These are phyloP conservation scores for Drosophila recens DNA, from an alignment of 2,888 invertebrate genomes.

Conservation along the genomic window DNA sequence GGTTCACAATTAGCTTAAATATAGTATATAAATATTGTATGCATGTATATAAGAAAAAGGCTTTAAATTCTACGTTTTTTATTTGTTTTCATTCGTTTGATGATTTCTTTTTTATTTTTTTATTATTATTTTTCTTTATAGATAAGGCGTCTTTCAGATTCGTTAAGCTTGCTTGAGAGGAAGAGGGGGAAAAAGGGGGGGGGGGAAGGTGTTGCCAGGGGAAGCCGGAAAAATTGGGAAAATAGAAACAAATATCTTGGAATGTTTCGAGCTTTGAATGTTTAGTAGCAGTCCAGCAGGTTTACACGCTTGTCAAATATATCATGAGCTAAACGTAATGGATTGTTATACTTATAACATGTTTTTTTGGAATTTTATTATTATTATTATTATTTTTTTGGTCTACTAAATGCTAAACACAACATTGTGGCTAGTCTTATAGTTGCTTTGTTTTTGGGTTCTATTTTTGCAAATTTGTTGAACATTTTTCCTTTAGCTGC, in stretches of 20 bases:
- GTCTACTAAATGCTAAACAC: constrained; percentile 62
- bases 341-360: not conserved
- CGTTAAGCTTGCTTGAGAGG: constrained; percentile 33
- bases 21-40: constrained; percentile 21
- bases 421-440: constrained; percentile 69
- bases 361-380: not conserved
- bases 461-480: constrained; percentile 4
- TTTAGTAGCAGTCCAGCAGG: constrained; percentile 1
- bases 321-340: constrained; percentile 7
- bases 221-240: not conserved
- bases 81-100: constrained; percentile 4
- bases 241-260: constrained; percentile 8
- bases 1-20: constrained; percentile 51
- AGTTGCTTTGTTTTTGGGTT: constrained; percentile 42
- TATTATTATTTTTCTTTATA: constrained; percentile 18
- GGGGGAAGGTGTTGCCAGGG: not conserved
- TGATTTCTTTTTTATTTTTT: constrained; percentile 5
- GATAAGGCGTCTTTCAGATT: constrained; percentile 61
- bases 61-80: constrained; percentile 37
- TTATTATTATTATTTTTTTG: constrained; percentile 6
- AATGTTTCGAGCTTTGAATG: constrained; percentile 23
- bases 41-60: constrained; percentile 38
- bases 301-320: constrained; percentile 10
- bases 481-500: constrained; percentile 11
- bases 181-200: constrained; percentile 3